Percentiles rank a stretch among this genome's conserved stretches.
Evolutionary conservation across 2,888 invertebrate genomes (phyloP).

Genomic region (Thymelicus acteon): DNA sequence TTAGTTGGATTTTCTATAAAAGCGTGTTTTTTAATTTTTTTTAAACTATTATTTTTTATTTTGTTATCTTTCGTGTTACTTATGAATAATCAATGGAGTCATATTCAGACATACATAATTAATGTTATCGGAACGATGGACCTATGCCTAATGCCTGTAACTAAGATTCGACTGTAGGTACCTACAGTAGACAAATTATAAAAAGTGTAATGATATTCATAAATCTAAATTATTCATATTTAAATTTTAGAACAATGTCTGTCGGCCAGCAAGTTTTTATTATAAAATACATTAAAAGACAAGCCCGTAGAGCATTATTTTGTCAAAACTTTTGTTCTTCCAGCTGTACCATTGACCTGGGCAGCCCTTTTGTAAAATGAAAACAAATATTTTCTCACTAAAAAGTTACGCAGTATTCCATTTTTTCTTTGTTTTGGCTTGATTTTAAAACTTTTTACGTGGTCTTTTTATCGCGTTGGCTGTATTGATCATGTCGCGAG

Average conservation of each 20-base stretch:
- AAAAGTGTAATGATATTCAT: no score
- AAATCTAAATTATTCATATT: no score
- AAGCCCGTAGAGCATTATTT: constrained; percentile 12
- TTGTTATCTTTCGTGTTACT: no score
- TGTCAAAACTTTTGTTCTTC: constrained; percentile 17
- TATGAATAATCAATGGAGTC: no score
- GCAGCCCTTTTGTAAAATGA: constrained; percentile 15
- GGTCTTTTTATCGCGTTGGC: constrained; percentile 7
- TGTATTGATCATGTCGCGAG: constrained; percentile 15
- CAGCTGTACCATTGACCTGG: constrained; percentile 11
- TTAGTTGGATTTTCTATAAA: no score
- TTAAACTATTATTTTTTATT: no score
- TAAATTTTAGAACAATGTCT: not conserved
- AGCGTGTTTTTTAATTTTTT: no score
- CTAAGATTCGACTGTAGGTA: no score
- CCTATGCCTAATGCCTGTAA: no score
- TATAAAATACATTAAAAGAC: constrained; percentile 2
- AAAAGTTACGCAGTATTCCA: constrained; percentile 13
- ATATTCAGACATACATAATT: no score
- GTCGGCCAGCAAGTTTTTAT: not conserved
- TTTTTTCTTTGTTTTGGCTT: constrained; percentile 13
- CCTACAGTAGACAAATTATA: no score
- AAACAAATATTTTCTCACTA: constrained; percentile 13
- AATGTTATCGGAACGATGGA: no score
- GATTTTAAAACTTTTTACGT: constrained; percentile 1